Base-by-base conservation (phyloP, 2,113 vertebrate genomes). In the Amphilophus citrinellus region DNA sequence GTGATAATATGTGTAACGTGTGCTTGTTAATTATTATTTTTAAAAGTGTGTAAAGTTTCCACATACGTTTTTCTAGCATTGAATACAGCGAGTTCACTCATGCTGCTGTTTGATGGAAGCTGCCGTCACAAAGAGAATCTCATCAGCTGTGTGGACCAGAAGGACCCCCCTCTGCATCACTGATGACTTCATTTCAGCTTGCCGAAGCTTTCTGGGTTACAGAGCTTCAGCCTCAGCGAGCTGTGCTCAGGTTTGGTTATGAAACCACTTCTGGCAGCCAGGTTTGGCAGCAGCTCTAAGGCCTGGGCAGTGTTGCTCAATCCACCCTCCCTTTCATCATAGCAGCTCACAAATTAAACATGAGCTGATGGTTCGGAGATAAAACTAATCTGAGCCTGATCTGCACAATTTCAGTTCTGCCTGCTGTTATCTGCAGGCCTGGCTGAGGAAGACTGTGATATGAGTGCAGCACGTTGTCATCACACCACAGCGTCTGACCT, bases 341-440 rank as follows among this genome's bases (percentile, higher is more conserved):
- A 76, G 42, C 87, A 77, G 80, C 76, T 65, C 84, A 77, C 87
- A 83, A 77, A 86, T 83, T 73, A 83, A 83, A 83, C 20, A 80
- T 1, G 66, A 66, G 61, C 47, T 61, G 73, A 79, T 84, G 60
- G 66, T 22, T 17, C 0, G 10, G 2, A 75, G 86, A 90, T 87
- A 83, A 90, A 17, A 76, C 17, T 73, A 20, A 73, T 73, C 44
- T 73, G 24, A 73, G 27, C 20, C 44, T 27, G 42, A 66, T 82
- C 84, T 90, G 85, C 83, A 57, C 37, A 59, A 3, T 3, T 17
- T 80, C 83, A 77, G 13, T 82, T 61, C 24, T 5, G 66, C 66
- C 56, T 73, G 66, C 44, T 17, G 14, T 78, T 77, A 86, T 81
- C 83, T 77, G 56, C 77, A 66, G 58, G 60, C 66, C 27, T 53